phyloP scores from a whole-genome alignment of 2,797 vertebrate species.

The Rhodeus uyekii region DNA sequence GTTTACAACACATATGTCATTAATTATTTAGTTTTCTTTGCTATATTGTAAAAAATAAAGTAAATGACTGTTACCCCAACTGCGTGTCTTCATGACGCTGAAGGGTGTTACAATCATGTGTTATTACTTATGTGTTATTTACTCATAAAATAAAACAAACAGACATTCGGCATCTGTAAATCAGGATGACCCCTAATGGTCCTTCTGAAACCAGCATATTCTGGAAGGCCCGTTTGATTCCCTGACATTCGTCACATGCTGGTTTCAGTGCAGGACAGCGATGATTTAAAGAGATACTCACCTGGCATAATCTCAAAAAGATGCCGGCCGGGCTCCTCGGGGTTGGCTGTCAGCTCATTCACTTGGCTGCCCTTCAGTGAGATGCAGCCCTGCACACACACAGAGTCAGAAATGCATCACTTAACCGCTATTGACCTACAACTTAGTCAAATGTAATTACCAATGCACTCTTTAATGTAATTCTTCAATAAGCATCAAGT shows the following conservation, averaged over 20 bases:
- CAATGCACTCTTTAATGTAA: not conserved
- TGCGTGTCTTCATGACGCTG: conserved; percentile 33
- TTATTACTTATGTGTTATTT: conserved; percentile 68
- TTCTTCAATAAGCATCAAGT: not conserved
- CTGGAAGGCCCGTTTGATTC: not conserved
- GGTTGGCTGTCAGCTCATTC: conserved; percentile 84
- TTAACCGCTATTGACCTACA: not conserved
- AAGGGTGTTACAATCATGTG: conserved; percentile 60
- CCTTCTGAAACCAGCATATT: not conserved
- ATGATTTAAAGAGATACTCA: conserved; percentile 63
- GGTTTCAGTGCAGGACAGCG: not conserved
- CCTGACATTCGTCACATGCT: not conserved
- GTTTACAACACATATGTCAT: conserved; percentile 17
- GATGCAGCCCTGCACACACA: conserved; percentile 84
- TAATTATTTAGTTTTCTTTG: not conserved
- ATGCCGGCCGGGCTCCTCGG: conserved; percentile 89
- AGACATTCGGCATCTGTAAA: conserved; percentile 61
- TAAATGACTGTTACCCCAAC: not conserved
- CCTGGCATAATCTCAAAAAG: conserved; percentile 92
- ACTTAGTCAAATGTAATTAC: not conserved
- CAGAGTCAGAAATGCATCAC: not conserved
- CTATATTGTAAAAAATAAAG: not conserved
- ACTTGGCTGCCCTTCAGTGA: conserved; percentile 88
- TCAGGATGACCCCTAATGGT: conserved; percentile 31
- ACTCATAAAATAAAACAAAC: conserved; percentile 73